Evolutionary conservation across 2,113 vertebrate species (phyloP).

Genomic region (Mionectes macconnelli): DNA sequence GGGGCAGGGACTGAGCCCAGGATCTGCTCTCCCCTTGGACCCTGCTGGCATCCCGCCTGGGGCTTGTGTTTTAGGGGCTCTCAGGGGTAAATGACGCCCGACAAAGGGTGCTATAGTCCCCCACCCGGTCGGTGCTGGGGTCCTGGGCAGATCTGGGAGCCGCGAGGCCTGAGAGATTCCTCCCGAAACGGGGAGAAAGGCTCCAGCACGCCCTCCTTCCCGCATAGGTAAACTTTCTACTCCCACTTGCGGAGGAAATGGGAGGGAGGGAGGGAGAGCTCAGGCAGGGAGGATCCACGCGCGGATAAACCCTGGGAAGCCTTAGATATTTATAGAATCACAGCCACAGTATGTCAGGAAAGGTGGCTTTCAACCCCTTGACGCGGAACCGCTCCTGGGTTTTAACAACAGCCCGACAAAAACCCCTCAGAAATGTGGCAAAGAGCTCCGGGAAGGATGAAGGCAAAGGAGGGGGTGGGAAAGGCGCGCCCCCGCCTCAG

Average conservation of each 20-base stretch:
- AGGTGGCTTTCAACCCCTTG: conserved; percentile 11
- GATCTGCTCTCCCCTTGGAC: not conserved
- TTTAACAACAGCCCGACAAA: not conserved
- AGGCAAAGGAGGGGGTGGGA: not conserved
- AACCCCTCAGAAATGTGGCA: not conserved
- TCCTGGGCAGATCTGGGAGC: not conserved
- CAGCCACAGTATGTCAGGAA: conserved; percentile 38
- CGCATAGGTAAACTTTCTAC: conserved; percentile 57
- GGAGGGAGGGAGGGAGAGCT: not conserved
- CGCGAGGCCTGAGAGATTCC: not conserved
- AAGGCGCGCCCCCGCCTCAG: not conserved
- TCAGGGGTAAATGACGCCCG: not conserved
- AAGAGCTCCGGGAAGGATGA: not conserved
- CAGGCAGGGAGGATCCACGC: conserved; percentile 27
- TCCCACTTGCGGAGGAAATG: conserved; percentile 17
- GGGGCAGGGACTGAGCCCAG: not conserved
- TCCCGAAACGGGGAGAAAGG: not conserved
- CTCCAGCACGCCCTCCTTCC: not conserved
- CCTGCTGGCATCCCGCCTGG: accelerated
- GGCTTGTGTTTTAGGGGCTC: not conserved
- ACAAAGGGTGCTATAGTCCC: not conserved
- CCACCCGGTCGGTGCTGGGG: not conserved
- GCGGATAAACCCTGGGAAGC: conserved; percentile 50
- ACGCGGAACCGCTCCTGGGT: not conserved
- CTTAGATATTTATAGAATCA: conserved; percentile 66